phyloP scores from a whole-genome alignment of 2,113 vertebrate genomes.

The Daphoenositta chrysoptera region DNA sequence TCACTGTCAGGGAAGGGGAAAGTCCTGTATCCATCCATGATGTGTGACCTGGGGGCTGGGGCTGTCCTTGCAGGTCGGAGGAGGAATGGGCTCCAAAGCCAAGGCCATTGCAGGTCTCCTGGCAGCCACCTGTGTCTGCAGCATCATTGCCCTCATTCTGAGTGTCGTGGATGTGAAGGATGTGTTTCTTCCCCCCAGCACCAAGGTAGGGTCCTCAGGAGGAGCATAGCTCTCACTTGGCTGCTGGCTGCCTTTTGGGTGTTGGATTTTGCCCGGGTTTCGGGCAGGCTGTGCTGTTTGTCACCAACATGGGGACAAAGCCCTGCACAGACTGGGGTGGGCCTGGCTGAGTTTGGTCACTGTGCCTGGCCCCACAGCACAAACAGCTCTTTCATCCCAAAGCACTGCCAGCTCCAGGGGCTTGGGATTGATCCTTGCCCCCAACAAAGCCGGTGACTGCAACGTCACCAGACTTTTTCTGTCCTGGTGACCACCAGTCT shows the following conservation, averaged over 20 bases:
- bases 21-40: background rate
- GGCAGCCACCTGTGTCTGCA: background rate
- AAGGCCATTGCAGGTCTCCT: constrained; percentile 10
- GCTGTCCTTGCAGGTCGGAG: constrained; percentile 30
- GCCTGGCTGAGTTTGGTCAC: constrained; percentile 75
- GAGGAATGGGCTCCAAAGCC: constrained; percentile 32
- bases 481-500: background rate
- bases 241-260: background rate
- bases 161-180: background rate
- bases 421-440: background rate
- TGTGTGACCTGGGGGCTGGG: background rate
- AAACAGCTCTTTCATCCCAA: background rate
- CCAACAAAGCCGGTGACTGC: background rate
- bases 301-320: background rate
- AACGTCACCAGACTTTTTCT: background rate
- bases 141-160: constrained; percentile 59
- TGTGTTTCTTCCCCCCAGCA: constrained; percentile 16
- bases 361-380: background rate
- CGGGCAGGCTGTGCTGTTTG: background rate
- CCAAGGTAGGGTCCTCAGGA: constrained; percentile 35
- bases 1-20: background rate
- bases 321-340: constrained; percentile 60
- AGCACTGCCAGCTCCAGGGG: background rate
- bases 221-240: background rate
- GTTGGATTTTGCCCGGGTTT: background rate